Evolutionary conservation across 2,797 vertebrate genomes (phyloP).

Genomic region (Silurus lanzhouensis): DNA sequence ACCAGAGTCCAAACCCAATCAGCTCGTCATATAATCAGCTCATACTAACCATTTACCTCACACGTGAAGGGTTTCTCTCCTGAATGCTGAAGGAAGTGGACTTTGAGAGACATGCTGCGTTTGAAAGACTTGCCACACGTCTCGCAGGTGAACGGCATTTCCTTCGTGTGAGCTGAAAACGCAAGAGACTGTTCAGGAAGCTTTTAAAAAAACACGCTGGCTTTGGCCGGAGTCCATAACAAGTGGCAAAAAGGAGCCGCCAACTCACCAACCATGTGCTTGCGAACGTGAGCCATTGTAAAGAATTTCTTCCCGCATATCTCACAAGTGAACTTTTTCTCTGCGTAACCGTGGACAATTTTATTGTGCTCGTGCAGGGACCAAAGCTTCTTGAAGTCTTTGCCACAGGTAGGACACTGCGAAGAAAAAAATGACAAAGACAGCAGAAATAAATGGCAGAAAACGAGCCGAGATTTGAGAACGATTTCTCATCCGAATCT

Average conservation of each 20-base stretch:
- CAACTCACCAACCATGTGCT: slow-evolving; percentile 99
- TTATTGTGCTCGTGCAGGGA: slow-evolving; percentile 97
- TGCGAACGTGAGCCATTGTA: slow-evolving; percentile 98
- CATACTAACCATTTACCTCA: slow-evolving; percentile 75
- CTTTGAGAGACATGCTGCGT: slow-evolving; percentile 96
- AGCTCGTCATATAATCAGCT: no score
- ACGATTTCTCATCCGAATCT: not conserved
- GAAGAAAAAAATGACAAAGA: slow-evolving; percentile 42
- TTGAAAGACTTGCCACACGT: slow-evolving; percentile 98
- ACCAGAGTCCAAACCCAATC: not conserved
- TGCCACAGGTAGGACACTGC: slow-evolving; percentile 91
- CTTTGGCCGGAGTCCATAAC: not conserved
- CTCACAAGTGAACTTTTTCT: slow-evolving; percentile 98
- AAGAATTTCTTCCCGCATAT: slow-evolving; percentile 99
- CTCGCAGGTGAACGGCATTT: slow-evolving; percentile 97
- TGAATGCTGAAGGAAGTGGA: slow-evolving; percentile 94
- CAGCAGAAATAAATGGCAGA: no score
- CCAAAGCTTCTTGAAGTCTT: slow-evolving; percentile 98
- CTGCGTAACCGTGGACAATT: slow-evolving; percentile 91
- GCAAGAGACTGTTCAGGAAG: not conserved
- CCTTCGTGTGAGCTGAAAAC: slow-evolving; percentile 89
- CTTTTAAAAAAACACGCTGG: not conserved
- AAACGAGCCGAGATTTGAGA: no score
- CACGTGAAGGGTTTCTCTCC: slow-evolving; percentile 97
- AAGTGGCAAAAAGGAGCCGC: not conserved